These are phyloP conservation scores for Prietella phreatophila DNA, from an alignment of 2,113 vertebrate species.

Conservation along the genomic window DNA sequence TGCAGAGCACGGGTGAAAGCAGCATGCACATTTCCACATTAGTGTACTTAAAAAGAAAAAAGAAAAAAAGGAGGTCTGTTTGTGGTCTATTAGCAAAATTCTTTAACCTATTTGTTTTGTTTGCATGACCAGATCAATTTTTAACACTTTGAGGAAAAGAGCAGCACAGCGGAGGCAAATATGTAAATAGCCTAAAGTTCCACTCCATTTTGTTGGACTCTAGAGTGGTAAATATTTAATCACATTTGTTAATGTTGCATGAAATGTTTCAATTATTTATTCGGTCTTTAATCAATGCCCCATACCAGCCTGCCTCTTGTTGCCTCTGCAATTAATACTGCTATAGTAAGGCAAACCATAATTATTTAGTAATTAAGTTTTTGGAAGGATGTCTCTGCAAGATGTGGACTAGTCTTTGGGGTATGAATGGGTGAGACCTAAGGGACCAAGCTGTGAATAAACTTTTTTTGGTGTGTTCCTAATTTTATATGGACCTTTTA, in stretches of 20 bases:
- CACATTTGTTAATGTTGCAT: conserved; percentile 33
- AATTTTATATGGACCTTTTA: background rate
- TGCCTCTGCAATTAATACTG: conserved; percentile 40
- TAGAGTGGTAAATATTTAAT: conserved; percentile 52
- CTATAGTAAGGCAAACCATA: conserved; percentile 37
- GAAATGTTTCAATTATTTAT: conserved; percentile 53
- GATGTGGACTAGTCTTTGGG: conserved; percentile 2
- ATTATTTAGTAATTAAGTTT: conserved; percentile 49
- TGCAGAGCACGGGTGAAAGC: background rate
- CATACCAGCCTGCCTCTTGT: conserved; percentile 36
- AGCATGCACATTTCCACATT: background rate
- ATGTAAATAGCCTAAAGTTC: conserved; percentile 51
- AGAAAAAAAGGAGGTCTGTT: too few relatives aligned
- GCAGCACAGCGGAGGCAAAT: conserved; percentile 20
- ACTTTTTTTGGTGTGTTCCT: background rate
- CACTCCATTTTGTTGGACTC: conserved; percentile 32
- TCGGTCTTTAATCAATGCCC: conserved; percentile 46
- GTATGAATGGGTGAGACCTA: background rate
- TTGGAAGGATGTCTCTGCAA: conserved; percentile 30
- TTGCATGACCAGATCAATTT: background rate
- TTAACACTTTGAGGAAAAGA: conserved; percentile 10
- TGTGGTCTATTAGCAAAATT: background rate
- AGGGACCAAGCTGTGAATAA: background rate
- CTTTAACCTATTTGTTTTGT: conserved; percentile 8
- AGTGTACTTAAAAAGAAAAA: too few relatives aligned